Percentiles rank a stretch among this genome's conserved stretches.
Evolutionary conservation across 2,113 vertebrate genomes (phyloP).

Genomic region (Psammodynastes pulverulentus): DNA sequence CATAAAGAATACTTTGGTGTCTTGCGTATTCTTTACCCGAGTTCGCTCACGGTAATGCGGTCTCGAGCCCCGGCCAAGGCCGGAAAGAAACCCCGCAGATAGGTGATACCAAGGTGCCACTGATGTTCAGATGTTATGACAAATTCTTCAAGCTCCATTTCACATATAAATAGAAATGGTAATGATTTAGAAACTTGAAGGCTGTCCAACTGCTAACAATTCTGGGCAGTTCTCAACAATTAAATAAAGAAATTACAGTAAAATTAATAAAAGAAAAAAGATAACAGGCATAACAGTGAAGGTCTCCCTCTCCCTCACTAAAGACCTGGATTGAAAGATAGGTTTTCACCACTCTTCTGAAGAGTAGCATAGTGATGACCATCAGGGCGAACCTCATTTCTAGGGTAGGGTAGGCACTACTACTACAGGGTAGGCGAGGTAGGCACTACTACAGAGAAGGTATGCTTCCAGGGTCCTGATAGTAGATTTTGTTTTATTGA

Average conservation of each 20-base stretch:
- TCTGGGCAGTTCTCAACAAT: not conserved
- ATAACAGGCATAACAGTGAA: not conserved
- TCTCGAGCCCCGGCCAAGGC: too few relatives aligned
- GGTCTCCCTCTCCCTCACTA: not conserved
- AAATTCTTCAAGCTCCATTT: not conserved
- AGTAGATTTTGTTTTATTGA: not conserved
- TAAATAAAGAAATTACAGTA: not conserved
- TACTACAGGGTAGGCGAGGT: too few relatives aligned
- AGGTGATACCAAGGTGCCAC: not conserved
- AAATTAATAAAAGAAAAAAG: not conserved
- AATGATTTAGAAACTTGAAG: not conserved
- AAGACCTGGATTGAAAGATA: not conserved
- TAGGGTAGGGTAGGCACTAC: too few relatives aligned
- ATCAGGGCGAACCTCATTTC: not conserved
- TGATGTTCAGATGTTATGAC: slow-evolving; percentile 9
- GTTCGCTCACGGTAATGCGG: too few relatives aligned
- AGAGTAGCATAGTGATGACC: not conserved
- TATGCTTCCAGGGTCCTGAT: not conserved
- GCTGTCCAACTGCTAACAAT: not conserved
- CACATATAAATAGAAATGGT: not conserved
- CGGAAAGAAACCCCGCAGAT: too few relatives aligned
- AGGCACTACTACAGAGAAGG: not conserved
- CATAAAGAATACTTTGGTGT: too few relatives aligned
- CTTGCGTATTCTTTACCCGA: too few relatives aligned
- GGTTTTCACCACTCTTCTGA: not conserved